Evolutionary conservation across 2,888 invertebrate genomes (phyloP).

Genomic region (Drosophila neoperkinsi): DNA sequence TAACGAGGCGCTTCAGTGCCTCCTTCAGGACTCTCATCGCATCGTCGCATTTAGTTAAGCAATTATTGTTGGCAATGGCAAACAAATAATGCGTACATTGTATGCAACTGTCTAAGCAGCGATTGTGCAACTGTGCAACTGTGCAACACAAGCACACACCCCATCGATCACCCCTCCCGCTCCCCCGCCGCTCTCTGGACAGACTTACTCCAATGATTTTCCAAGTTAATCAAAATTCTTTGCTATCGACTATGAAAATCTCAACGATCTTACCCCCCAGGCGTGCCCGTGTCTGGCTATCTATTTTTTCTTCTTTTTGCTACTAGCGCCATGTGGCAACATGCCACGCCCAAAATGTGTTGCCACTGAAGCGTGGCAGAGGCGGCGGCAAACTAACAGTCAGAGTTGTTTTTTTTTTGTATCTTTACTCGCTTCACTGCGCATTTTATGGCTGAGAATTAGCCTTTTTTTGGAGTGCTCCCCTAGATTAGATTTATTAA

Average conservation of each 20-base stretch:
- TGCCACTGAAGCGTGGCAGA: constrained; percentile 74
- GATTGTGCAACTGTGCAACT: constrained; percentile 31
- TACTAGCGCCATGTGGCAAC: constrained; percentile 67
- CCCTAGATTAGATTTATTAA: constrained; percentile 51
- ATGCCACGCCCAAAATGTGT: constrained; percentile 62
- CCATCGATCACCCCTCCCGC: not conserved
- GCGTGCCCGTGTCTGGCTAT: constrained; percentile 29
- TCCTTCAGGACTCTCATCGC: constrained; percentile 58
- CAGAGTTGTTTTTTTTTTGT: constrained; percentile 7
- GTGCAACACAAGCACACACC: not conserved
- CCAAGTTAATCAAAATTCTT: constrained; percentile 80
- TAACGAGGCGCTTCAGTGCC: constrained; percentile 73
- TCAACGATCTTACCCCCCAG: constrained; percentile 69
- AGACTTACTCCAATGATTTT: constrained; percentile 74
- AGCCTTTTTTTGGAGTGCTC: constrained; percentile 29
- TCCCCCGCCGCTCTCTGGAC: constrained; percentile 11
- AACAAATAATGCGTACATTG: constrained; percentile 79
- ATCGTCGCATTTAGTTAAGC: constrained; percentile 75
- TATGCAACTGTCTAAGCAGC: constrained; percentile 60
- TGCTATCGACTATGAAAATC: constrained; percentile 78
- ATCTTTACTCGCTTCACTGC: constrained; percentile 68
- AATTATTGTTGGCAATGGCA: constrained; percentile 79
- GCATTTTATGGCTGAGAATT: constrained; percentile 69
- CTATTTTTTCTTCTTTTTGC: not conserved
- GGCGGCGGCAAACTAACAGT: constrained; percentile 37